Conservation (phyloP, 2,113 vertebrate species). For the Neodontobutis hainanensis region DNA sequence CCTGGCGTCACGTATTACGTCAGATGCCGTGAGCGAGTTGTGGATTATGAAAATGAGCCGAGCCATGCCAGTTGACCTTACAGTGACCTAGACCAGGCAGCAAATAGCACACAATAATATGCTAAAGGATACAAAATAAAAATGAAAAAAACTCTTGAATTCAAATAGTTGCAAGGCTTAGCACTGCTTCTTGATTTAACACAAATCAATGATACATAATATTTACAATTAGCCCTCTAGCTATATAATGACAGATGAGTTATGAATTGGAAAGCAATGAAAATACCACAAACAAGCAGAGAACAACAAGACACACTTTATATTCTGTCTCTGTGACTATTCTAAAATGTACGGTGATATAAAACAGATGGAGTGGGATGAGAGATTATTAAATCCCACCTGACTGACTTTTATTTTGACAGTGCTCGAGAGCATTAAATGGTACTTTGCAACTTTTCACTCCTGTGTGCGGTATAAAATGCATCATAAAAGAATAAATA, state of each 20-base stretch:
- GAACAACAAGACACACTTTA: not conserved
- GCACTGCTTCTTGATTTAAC: no score
- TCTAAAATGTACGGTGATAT: conserved; percentile 17
- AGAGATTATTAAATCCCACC: conserved; percentile 12
- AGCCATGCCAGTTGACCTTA: conserved; percentile 31
- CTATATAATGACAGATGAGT: no score
- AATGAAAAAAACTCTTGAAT: not conserved
- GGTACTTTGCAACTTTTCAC: conserved; percentile 19
- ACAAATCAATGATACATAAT: no score
- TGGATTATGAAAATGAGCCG: conserved; percentile 26
- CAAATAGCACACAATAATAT: conserved; percentile 18
- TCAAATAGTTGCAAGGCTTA: not conserved
- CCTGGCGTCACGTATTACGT: conserved; percentile 39
- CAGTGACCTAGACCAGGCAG: conserved; percentile 25
- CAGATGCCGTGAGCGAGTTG: conserved; percentile 9
- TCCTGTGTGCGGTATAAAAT: conserved; percentile 21
- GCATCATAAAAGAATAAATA: conserved; percentile 29
- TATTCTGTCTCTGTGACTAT: conserved; percentile 3
- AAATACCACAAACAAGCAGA: not conserved
- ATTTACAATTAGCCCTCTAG: no score
- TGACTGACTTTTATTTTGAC: conserved; percentile 40
- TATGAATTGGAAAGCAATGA: no score
- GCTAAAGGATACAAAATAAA: conserved; percentile 3
- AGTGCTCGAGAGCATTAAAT: conserved; percentile 22
- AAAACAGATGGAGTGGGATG: conserved; percentile 18